Conservation (phyloP, 2,888 invertebrate genomes). For the Spilarctia lutea region DNA sequence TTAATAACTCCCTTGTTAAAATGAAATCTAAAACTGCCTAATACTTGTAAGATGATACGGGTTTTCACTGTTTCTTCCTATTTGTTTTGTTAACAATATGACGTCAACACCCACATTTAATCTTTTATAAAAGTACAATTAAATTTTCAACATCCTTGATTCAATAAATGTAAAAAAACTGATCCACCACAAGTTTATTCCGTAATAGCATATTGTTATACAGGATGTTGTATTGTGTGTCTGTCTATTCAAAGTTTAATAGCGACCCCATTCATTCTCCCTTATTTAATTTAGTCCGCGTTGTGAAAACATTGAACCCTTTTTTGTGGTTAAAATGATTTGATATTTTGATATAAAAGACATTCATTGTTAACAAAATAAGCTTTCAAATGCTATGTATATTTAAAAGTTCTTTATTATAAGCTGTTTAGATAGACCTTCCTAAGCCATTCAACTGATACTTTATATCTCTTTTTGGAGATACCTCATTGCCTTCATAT, state of each 20-base stretch:
- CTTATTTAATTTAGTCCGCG: constrained; percentile 62
- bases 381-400: neutral
- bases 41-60: neutral
- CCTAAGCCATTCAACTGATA: neutral
- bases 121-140: constrained; percentile 20
- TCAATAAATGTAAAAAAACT: constrained; percentile 17
- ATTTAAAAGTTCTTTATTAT: neutral
- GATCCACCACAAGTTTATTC: constrained; percentile 17
- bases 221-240: constrained; percentile 63
- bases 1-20: neutral
- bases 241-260: constrained; percentile 63
- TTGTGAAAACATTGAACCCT: constrained; percentile 33
- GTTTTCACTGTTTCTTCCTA: neutral
- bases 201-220: constrained; percentile 65
- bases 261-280: constrained; percentile 57
- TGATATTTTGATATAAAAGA: constrained; percentile 8
- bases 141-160: constrained; percentile 30
- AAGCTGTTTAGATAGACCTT: neutral
- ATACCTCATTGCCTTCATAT: neutral
- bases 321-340: constrained; percentile 40
- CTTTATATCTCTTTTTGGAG: neutral
- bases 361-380: constrained; percentile 14
- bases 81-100: neutral
- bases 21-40: neutral
- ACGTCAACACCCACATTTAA: neutral